Percentiles rank a stretch among this genome's conserved stretches.
Conservation (phyloP, 1,140 invertebrate species). For the Anoplolepis gracilipes region DNA sequence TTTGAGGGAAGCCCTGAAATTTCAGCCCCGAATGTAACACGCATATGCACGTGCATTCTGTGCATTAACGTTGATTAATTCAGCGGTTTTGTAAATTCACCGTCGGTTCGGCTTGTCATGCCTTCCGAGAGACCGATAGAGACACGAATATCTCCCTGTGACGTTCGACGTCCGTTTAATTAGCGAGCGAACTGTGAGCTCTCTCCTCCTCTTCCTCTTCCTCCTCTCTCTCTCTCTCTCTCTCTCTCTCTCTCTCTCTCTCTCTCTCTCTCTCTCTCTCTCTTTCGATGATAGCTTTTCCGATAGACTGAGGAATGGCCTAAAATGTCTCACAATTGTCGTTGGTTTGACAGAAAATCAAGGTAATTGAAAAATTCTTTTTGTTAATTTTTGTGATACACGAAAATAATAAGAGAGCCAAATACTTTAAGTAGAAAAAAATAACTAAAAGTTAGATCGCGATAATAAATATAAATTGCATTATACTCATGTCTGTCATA, state of each 20-base stretch:
- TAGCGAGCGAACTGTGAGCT: neutral
- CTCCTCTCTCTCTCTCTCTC: too few relatives aligned
- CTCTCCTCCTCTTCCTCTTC: too few relatives aligned
- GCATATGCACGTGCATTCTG: neutral
- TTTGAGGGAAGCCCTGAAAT: conserved; percentile 39
- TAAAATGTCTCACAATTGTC: neutral
- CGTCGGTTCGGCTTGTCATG: conserved; percentile 12
- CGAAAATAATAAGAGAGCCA: neutral
- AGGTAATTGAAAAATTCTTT: neutral
- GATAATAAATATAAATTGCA: neutral
- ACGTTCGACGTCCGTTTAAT: conserved; percentile 19
- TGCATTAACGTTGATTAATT: conserved; percentile 53
- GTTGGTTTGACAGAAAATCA: neutral
- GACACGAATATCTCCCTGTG: neutral
- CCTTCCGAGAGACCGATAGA: conserved; percentile 15
- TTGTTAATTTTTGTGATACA: neutral
- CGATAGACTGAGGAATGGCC: neutral
- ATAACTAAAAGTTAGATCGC: neutral
- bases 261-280: too few relatives aligned
- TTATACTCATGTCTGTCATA: neutral
- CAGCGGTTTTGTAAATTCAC: conserved; percentile 49
- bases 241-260: neutral
- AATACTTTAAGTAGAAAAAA: neutral
- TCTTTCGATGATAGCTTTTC: neutral
- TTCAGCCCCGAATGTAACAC: conserved; percentile 35